A percentile compares a stretch with the other conserved stretches of the same genome.
These are phyloP conservation scores for Drosophila pallidifrons DNA, from an alignment of 1,140 invertebrate species.

Conservation along the genomic window DNA sequence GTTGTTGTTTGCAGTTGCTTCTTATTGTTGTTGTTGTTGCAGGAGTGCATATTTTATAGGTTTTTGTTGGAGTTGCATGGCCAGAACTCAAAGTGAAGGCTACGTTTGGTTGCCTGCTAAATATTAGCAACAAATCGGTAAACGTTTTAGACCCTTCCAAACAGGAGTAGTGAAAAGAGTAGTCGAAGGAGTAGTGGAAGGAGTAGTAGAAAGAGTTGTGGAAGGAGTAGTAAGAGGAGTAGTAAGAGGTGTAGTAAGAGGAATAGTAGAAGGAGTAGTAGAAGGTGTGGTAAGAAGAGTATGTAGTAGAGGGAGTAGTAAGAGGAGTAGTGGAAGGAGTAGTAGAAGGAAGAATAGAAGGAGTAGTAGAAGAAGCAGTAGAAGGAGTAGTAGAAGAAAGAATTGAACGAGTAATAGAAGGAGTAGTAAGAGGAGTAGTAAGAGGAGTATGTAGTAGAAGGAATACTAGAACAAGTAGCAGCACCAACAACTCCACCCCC, in stretches of 20 bases:
- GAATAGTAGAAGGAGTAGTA: too few species aligned
- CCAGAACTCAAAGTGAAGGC: constrained; percentile 30
- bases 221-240: neutral
- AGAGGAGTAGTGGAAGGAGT: too few species aligned
- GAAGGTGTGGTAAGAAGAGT: too few species aligned
- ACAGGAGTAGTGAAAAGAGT: neutral
- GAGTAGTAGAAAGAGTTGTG: neutral
- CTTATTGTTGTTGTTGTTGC: constrained; percentile 17
- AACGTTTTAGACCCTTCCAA: constrained; percentile 39
- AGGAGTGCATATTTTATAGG: constrained; percentile 42
- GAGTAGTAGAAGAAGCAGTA: neutral
- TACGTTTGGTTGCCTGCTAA: constrained; percentile 40
- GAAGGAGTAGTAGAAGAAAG: neutral
- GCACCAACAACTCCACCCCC: constrained; percentile 12
- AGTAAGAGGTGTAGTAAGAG: neutral
- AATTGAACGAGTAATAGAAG: too few species aligned
- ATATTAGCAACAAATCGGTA: constrained; percentile 62
- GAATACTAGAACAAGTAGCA: constrained; percentile 6
- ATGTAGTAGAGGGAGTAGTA: constrained; percentile 3
- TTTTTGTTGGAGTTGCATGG: constrained; percentile 28
- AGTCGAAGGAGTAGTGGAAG: neutral
- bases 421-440: neutral
- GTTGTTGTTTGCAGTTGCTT: constrained; percentile 7
- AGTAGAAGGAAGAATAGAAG: neutral
- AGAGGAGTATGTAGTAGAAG: too few species aligned